These are phyloP conservation scores for Zophobas atratus DNA, from an alignment of 1,140 invertebrate species.

Conservation along the genomic window DNA sequence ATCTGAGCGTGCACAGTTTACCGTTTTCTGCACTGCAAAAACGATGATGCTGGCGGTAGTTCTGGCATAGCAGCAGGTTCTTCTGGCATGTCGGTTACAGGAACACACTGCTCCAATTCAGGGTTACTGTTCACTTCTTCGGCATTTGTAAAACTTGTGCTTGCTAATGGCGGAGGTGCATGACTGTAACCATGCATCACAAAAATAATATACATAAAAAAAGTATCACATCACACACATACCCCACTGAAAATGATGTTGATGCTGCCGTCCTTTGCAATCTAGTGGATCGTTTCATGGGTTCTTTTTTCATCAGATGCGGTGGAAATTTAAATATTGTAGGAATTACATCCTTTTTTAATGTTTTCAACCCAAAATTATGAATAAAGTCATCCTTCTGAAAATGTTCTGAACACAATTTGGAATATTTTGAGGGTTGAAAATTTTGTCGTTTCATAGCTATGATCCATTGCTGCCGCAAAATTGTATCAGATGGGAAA, in stretches of 20 bases:
- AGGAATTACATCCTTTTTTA: neutral
- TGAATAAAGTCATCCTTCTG: conserved; percentile 2
- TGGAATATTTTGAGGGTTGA: conserved; percentile 14
- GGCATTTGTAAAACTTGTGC: neutral
- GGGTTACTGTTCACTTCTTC: neutral
- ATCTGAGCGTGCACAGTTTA: neutral
- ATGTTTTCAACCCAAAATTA: neutral
- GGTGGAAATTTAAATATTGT: conserved; percentile 6
- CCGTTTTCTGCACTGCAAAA: conserved; percentile 7
- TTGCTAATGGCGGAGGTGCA: too few relatives aligned
- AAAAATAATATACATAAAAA: neutral
- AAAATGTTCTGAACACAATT: conserved; percentile 23
- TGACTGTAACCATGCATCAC: too few relatives aligned
- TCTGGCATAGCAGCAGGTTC: neutral
- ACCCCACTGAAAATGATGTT: neutral
- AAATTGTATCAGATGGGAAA: conserved; percentile 4
- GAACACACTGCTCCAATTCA: neutral
- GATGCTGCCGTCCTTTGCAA: neutral
- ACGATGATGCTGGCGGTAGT: neutral
- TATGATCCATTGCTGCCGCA: conserved; percentile 11
- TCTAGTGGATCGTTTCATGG: conserved; percentile 6
- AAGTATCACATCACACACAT: neutral
- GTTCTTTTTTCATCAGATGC: conserved; percentile 7
- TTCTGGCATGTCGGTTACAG: neutral
- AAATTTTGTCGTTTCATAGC: conserved; percentile 7